Base-by-base conservation (phyloP, 2,888 invertebrate genomes). In the Spilosoma lubricipeda region DNA sequence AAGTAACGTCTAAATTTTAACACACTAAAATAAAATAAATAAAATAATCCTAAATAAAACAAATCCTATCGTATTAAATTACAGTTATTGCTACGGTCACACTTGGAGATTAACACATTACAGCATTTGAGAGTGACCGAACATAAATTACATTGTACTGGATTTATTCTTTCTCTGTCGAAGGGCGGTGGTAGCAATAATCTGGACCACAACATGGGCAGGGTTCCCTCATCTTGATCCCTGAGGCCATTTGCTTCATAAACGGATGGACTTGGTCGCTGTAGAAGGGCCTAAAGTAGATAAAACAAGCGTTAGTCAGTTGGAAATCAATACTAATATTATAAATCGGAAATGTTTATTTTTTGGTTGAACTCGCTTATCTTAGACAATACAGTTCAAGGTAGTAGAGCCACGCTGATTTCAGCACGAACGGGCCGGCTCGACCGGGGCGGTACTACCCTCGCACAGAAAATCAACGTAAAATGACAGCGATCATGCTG, bases 251-350 rank as follows among this genome's bases (percentile, higher is more conserved):
- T 71, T 90, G 89, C 81, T 90, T 92, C 91, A 91, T 87, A 78
- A 95, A 95, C 0, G 95, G 94, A 78, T 95, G 94, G 0, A 92
- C 63, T 45, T 92, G 90, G 0, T 94, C 94, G 76, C 93, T 92
- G 85, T 90, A 93, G 90, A 90, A 93, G 0, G 89, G 89, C 13
- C 95, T 95, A 11, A 48, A 0, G 64, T 82, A 85, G 11, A 67
- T 39, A 59, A 48, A 18, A n/a, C 23, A 13, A 70, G 30, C n/a
- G 13, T 52, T 20, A 52, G 36, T 3, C 33, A n/a, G 52, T 33
- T 27, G 9, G 23, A 23, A 52, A 48, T 48, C 5, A 20, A 20
- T 48, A 48, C 4, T 45, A 45, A 45, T n/a, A n/a, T 45, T 48
- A 20, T 48, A 20, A 48, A 48, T 3, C 20, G 20, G 0, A 48